Conservation (phyloP, 2,113 vertebrate species). For the Suncus etruscus region DNA sequence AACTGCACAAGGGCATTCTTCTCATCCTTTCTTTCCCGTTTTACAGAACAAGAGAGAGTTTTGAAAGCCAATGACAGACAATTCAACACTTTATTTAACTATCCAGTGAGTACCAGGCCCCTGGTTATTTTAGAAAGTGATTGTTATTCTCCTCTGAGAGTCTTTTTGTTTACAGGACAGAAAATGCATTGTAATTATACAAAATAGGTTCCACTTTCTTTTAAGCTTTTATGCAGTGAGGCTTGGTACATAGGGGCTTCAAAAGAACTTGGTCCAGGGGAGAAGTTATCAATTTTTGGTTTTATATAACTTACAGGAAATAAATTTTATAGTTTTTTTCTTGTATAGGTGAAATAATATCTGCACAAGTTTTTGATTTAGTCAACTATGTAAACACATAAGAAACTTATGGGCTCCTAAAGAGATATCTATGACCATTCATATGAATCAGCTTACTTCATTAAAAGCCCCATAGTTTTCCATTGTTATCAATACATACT, state of each 20-base stretch:
- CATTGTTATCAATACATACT: slow-evolving; percentile 25
- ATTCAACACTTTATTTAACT: slow-evolving; percentile 91
- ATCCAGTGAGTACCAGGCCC: slow-evolving; percentile 90
- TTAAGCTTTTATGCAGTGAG: background rate
- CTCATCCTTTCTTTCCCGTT: slow-evolving; percentile 57
- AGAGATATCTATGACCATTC: background rate
- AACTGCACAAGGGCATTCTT: background rate
- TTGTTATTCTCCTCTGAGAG: background rate
- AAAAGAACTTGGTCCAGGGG: background rate
- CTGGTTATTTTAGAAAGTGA: slow-evolving; percentile 32
- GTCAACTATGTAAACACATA: background rate
- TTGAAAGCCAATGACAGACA: slow-evolving; percentile 93
- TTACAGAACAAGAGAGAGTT: slow-evolving; percentile 90
- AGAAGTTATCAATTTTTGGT: background rate
- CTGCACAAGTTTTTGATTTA: slow-evolving; percentile 16
- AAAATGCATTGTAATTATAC: background rate
- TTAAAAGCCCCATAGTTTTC: background rate
- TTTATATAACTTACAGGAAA: slow-evolving; percentile 30
- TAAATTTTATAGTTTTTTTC: slow-evolving; percentile 36
- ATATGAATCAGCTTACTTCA: background rate
- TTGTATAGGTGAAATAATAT: slow-evolving; percentile 26
- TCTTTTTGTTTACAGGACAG: background rate
- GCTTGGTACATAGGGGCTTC: background rate
- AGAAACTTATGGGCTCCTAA: no score
- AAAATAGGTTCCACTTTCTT: slow-evolving; percentile 22